Evolutionary conservation across 2,113 vertebrate genomes (phyloP), one percentile per base, ranked within the genome.

Genomic region (Malaclemys terrapin): DNA sequence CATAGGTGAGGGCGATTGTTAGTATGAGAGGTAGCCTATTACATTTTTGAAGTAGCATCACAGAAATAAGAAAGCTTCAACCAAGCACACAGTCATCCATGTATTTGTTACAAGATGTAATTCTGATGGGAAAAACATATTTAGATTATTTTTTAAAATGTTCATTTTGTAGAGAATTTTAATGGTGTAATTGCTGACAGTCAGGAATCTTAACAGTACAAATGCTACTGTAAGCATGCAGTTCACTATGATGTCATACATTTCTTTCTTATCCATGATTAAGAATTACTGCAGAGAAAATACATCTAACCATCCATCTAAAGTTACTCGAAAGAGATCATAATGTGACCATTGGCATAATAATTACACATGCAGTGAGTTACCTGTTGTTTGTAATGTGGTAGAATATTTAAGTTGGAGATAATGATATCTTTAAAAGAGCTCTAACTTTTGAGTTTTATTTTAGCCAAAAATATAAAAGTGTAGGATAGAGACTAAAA

Each of bases 261-360:
- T 79, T 97, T 95, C 87, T 97, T 95, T 95, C 93, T 91, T 50
- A 97, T 79, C 12, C 38, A 89, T 87, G 95, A 93, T 92, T 97
- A 94, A 94, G 95, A 97, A 87, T 89, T 96, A 93, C 89, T 95
- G 94, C 89, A 91, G 90, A 93, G 95, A 85, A 96, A 98, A 97
- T 92, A 52, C 95, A 90, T 95, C 88, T 84, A 82, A 88, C 86
- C 85, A 57, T 89, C 96, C 94, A 84, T 78, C 93, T 92, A 93
- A 98, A 87, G 78, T 95, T 96, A 82, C 93, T 91, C 25, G 13
- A 96, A 96, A 98, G 85, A 80, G 89, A 94, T 92, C 85, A 31
- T 49, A 92, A 2, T 16, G 72, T 91, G 35, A 29, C 90, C 53
- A 88, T 56, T 81, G 50, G 79, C 19, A 80, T 79, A 54, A 27